Percentiles rank a stretch among this genome's conserved stretches.
Evolutionary conservation across 2,113 vertebrate species (phyloP).

Genomic region (Lophochroa leadbeateri): DNA sequence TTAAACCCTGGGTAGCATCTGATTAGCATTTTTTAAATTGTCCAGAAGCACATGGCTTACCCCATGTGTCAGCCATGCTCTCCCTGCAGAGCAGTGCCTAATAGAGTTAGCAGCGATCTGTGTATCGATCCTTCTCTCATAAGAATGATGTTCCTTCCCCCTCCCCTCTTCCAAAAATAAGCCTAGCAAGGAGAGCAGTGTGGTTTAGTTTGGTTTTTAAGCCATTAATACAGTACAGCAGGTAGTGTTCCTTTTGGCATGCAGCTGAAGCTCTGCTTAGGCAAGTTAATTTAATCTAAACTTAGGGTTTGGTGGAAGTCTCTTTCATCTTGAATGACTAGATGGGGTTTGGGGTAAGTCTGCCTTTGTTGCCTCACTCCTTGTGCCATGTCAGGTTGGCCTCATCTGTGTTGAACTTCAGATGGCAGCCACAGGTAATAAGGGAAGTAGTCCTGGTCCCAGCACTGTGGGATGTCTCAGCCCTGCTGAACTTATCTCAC

Average conservation of each 20-base stretch:
- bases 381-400: not conserved
- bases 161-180: conserved; percentile 60
- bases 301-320: not conserved
- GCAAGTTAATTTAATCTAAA: conserved; percentile 10
- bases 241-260: not conserved
- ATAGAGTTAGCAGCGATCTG: conserved; percentile 58
- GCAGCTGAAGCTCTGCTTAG: not conserved
- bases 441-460: not conserved
- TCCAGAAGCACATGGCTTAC: conserved; percentile 65
- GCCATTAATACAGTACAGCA: conserved; percentile 16
- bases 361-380: not conserved
- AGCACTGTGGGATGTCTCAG: not conserved
- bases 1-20: conserved; percentile 45
- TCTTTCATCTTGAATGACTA: not conserved
- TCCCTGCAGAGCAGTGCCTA: conserved; percentile 28
- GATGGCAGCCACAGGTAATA: not conserved
- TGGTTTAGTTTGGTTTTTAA: conserved; percentile 1
- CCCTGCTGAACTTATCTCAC: not conserved
- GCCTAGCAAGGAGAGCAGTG: not conserved
- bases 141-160: conserved; percentile 41
- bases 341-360: not conserved
- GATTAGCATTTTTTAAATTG: conserved; percentile 68
- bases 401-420: not conserved
- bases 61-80: conserved; percentile 53
- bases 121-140: conserved; percentile 42